A percentile compares a stretch with the other conserved stretches of the same genome.
Conservation (phyloP, 2,797 vertebrate genomes). For the Astyanax mexicanus region DNA sequence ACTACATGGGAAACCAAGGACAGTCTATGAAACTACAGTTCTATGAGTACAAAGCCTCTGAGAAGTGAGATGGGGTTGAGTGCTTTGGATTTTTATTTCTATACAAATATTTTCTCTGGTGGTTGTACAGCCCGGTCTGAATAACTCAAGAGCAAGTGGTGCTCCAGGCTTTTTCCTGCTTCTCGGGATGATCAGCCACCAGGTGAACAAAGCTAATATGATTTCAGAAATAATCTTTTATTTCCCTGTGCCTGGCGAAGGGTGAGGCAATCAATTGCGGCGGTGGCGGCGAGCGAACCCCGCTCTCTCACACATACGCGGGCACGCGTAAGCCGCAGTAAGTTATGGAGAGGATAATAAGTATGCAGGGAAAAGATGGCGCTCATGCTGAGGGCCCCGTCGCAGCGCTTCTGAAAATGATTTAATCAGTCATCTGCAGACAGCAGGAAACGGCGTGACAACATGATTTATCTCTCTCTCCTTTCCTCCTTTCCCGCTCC, state of each 20-base stretch:
- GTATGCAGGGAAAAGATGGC: conserved; percentile 53
- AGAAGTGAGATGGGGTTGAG: too few species aligned
- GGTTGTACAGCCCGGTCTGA: background rate
- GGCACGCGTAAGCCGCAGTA: conserved; percentile 23
- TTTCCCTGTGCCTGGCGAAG: conserved; percentile 32
- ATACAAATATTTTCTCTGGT: background rate
- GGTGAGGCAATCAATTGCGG: conserved; percentile 41
- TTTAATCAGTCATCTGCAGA: conserved; percentile 81
- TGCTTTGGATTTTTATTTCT: background rate
- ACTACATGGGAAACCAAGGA: too few species aligned
- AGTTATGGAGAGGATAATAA: conserved; percentile 53
- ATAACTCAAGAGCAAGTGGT: background rate
- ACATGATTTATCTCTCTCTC: conserved; percentile 70
- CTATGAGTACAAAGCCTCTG: too few species aligned
- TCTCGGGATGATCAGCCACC: conserved; percentile 28
- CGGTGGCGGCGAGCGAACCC: conserved; percentile 11
- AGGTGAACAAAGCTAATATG: conserved; percentile 49
- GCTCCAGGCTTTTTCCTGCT: background rate
- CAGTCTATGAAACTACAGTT: too few species aligned
- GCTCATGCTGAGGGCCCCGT: conserved; percentile 52
- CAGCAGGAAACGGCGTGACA: conserved; percentile 72
- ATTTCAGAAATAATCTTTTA: conserved; percentile 41
- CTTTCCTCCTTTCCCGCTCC: conserved; percentile 53
- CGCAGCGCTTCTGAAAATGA: conserved; percentile 71
- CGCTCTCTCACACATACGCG: conserved; percentile 20